phyloP scores from a whole-genome alignment of 2,888 invertebrate genomes.

The Metallyticus violacea region DNA sequence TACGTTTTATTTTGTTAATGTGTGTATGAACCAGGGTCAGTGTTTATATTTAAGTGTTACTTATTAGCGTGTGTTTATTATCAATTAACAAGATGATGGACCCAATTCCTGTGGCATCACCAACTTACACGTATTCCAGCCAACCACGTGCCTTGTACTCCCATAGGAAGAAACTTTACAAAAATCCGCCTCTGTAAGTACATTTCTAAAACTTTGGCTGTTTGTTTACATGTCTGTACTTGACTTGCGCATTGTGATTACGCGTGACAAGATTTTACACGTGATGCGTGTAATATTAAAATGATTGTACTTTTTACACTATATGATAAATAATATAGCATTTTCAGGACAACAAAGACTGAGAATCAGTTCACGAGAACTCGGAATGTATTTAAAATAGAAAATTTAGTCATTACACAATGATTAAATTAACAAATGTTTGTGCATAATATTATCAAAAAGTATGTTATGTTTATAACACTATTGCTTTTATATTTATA shows the following conservation, averaged over 20 bases:
- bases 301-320: no score
- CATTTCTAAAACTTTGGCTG: neutral
- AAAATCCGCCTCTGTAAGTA: slow-evolving; percentile 39
- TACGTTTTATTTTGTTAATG: neutral
- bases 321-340: no score
- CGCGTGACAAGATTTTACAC: neutral
- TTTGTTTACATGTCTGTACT: neutral
- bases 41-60: neutral
- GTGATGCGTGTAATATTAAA: no score
- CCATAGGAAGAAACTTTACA: slow-evolving; percentile 39
- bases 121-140: slow-evolving; percentile 57
- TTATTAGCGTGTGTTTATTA: neutral
- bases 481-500: no score
- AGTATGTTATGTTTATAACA: no score
- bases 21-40: neutral
- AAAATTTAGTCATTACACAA: no score
- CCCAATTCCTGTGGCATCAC: neutral
- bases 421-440: no score
- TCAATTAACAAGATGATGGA: neutral
- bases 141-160: slow-evolving; percentile 56
- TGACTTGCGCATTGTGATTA: neutral
- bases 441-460: no score
- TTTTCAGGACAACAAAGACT: no score
- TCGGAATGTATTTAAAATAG: no score
- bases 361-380: no score